Evolutionary conservation across 2,888 invertebrate genomes (phyloP).

Genomic region (Odontocerum albicorne): DNA sequence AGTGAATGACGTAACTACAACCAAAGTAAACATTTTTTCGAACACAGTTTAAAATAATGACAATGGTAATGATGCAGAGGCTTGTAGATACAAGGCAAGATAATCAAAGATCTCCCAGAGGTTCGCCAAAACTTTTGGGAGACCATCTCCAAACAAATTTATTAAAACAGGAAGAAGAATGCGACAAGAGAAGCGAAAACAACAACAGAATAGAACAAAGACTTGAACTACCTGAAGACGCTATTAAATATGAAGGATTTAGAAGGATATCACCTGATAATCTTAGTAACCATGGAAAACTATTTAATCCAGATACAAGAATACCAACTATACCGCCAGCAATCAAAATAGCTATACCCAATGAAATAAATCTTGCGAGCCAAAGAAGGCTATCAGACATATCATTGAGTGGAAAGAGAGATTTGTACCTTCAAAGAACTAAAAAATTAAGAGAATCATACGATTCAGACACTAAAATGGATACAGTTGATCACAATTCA

Average conservation of each 20-base stretch:
- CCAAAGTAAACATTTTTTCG: too few relatives aligned
- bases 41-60: slow-evolving; percentile 45
- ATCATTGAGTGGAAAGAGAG: slow-evolving; percentile 37
- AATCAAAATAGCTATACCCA: slow-evolving; percentile 27
- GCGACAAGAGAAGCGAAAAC: slow-evolving; percentile 24
- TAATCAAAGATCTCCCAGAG: slow-evolving; percentile 25
- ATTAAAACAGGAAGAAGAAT: slow-evolving; percentile 9
- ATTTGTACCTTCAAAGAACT: slow-evolving; percentile 40
- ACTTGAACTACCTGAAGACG: slow-evolving; percentile 26
- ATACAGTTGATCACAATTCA: slow-evolving; percentile 17
- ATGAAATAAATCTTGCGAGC: slow-evolving; percentile 27
- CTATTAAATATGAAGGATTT: slow-evolving; percentile 28
- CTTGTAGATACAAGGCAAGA: slow-evolving; percentile 41
- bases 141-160: slow-evolving; percentile 11
- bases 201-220: slow-evolving; percentile 28
- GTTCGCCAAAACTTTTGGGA: slow-evolving; percentile 25
- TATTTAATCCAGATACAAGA: slow-evolving; percentile 20
- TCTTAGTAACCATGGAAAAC: slow-evolving; percentile 19
- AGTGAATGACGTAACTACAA: too few relatives aligned
- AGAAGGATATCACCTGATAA: slow-evolving; percentile 30
- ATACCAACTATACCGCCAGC: slow-evolving; percentile 19
- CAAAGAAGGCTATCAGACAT: slow-evolving; percentile 30
- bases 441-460: slow-evolving; percentile 44
- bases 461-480: slow-evolving; percentile 32
- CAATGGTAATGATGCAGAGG: slow-evolving; percentile 55